Evolutionary conservation across 2,888 invertebrate genomes (phyloP).

Genomic region (Caenorhabditis angaria): DNA sequence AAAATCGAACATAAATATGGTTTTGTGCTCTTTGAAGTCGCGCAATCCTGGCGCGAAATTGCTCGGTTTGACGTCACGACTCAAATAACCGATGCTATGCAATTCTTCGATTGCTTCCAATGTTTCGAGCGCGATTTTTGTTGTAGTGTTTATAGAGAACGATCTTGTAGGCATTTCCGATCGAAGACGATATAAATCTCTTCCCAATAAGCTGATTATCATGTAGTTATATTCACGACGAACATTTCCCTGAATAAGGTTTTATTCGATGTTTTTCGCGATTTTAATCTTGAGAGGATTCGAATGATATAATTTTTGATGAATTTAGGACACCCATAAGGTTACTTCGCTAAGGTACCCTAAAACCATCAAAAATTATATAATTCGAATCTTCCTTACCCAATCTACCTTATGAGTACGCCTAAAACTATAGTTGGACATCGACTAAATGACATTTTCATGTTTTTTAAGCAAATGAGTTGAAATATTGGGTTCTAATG

Average conservation of each 20-base stretch:
- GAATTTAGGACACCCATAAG: no score
- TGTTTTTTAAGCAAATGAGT: no score
- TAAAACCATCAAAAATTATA: no score
- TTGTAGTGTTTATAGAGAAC: slow-evolving; percentile 56
- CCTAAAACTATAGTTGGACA: no score
- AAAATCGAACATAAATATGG: slow-evolving; percentile 44
- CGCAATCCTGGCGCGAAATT: slow-evolving; percentile 53
- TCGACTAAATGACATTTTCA: no score
- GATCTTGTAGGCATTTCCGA: slow-evolving; percentile 37
- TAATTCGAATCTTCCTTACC: no score
- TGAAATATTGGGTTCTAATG: no score
- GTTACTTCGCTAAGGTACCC: no score
- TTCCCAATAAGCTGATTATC: slow-evolving; percentile 55
- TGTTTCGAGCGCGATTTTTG: slow-evolving; percentile 56
- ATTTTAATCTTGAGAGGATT: no score
- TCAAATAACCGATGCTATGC: slow-evolving; percentile 46
- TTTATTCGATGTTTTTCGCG: no score
- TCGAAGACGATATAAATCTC: slow-evolving; percentile 51
- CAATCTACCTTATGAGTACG: no score
- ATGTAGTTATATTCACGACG: slow-evolving; percentile 57
- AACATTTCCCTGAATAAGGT: slow-evolving; percentile 29
- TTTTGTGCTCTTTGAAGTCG: slow-evolving; percentile 26
- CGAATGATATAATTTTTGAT: no score
- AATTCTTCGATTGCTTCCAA: slow-evolving; percentile 55
- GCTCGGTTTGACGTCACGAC: slow-evolving; percentile 51